phyloP scores from a whole-genome alignment of 2,797 vertebrate genomes.

The Cephalopachus bancanus region DNA sequence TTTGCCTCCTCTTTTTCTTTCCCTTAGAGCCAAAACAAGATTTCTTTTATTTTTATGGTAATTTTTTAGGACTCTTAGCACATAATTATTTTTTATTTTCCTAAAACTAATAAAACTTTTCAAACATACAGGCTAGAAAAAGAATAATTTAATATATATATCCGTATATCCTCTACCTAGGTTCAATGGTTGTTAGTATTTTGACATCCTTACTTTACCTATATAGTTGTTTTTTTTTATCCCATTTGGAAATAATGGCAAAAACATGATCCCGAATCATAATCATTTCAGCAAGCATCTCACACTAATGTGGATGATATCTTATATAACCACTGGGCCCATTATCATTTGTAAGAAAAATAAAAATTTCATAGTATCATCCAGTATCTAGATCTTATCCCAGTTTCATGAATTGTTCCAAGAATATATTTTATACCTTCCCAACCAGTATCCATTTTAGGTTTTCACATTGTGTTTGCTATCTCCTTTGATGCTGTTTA shows the following conservation, averaged over 20 bases:
- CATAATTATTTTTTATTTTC: neutral
- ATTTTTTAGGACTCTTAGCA: neutral
- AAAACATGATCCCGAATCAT: neutral
- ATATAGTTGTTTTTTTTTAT: neutral
- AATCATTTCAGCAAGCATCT: neutral
- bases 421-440: neutral
- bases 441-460: neutral
- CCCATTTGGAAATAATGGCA: neutral
- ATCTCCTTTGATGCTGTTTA: neutral
- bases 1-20: neutral
- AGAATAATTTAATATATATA: neutral
- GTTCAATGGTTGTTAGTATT: neutral
- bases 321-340: neutral
- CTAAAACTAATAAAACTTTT: neutral
- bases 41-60: neutral
- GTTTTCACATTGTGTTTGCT: neutral
- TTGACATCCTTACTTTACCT: conserved; percentile 16
- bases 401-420: neutral
- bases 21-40: neutral
- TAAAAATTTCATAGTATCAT: neutral
- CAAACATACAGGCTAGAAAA: neutral
- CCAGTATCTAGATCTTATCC: neutral
- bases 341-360: neutral
- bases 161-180: neutral
- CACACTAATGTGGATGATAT: neutral